phyloP scores from a whole-genome alignment of 2,888 invertebrate genomes.

The Acheta domesticus region DNA sequence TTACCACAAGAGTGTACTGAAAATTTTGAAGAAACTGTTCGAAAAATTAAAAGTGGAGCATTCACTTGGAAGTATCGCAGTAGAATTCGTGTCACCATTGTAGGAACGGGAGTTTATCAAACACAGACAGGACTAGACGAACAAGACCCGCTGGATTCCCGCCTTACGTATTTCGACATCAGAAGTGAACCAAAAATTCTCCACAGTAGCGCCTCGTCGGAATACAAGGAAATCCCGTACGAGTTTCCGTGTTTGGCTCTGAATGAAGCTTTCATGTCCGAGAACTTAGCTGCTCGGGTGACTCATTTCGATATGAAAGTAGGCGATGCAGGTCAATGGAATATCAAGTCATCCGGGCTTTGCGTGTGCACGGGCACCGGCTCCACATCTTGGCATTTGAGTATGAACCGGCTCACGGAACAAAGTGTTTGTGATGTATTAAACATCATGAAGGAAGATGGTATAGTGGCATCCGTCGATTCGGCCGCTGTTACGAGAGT shows the following conservation, averaged over 20 bases:
- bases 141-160: conserved; percentile 48
- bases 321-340: conserved; percentile 64
- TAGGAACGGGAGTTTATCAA: conserved; percentile 61
- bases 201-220: not conserved
- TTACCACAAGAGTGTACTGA: conserved; percentile 80
- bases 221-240: not conserved
- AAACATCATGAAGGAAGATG: not conserved
- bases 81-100: conserved; percentile 82
- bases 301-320: conserved; percentile 84
- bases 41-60: conserved; percentile 64
- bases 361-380: conserved; percentile 97
- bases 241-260: not conserved
- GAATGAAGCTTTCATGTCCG: conserved; percentile 55
- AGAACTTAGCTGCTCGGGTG: conserved; percentile 68
- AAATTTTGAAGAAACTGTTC: conserved; percentile 73
- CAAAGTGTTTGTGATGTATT: not conserved
- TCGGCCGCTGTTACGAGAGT: not conserved
- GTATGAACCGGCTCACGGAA: conserved; percentile 76
- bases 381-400: conserved; percentile 96
- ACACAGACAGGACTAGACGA: conserved; percentile 71
- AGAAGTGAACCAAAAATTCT: conserved; percentile 47
- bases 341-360: conserved; percentile 93
- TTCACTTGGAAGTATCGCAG: conserved; percentile 85
- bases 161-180: not conserved
- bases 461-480: not conserved